phyloP scores from a whole-genome alignment of 2,888 invertebrate genomes.

The Gandaritis pyraliata region DNA sequence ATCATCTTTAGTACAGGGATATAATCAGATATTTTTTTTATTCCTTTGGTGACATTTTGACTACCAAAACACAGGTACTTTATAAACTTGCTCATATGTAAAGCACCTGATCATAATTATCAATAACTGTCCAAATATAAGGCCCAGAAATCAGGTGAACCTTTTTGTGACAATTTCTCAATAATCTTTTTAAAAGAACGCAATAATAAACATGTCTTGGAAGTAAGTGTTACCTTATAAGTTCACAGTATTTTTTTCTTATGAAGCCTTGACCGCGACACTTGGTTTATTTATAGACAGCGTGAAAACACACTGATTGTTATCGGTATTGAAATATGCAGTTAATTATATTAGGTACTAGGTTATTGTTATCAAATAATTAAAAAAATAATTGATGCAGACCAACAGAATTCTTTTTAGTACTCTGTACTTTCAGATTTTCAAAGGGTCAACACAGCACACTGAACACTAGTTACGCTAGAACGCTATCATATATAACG shows the following conservation, averaged over 20 bases:
- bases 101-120: too few species aligned
- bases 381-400: background rate
- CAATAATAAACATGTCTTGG: conserved; percentile 23
- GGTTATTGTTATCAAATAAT: background rate
- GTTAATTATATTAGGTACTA: background rate
- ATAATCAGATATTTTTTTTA: too few species aligned
- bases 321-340: conserved; percentile 1
- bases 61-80: too few species aligned
- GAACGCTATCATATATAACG: too few species aligned
- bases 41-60: too few species aligned
- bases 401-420: background rate
- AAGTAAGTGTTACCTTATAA: conserved; percentile 33
- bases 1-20: too few species aligned
- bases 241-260: conserved; percentile 31
- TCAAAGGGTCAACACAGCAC: too few species aligned
- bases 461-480: too few species aligned
- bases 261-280: conserved; percentile 33
- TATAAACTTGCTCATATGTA: too few species aligned
- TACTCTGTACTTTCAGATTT: background rate
- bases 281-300: conserved; percentile 25
- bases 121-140: background rate
- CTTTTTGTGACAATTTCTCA: conserved; percentile 19
- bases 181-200: background rate
- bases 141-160: conserved; percentile 16
- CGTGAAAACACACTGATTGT: conserved; percentile 8